Evolutionary conservation across 2,888 invertebrate genomes (phyloP).

Genomic region (Ametastegia equiseti): DNA sequence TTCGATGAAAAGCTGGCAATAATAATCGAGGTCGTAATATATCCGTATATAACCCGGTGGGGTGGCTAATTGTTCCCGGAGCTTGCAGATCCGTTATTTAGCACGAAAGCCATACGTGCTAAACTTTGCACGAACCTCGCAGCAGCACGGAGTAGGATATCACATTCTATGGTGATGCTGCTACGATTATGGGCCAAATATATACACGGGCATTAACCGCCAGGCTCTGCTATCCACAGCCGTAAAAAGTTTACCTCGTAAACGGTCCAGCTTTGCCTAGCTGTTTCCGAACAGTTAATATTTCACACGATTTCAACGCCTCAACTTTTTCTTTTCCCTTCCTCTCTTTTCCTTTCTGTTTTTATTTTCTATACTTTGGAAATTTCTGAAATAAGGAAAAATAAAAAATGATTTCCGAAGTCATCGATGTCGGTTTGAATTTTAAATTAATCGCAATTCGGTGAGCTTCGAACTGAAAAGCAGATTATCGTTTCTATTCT

Average conservation of each 20-base stretch:
- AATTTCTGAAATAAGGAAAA: too few species aligned
- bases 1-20: neutral
- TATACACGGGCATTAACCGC: neutral
- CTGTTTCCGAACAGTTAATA: neutral
- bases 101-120: neutral
- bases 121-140: conserved; percentile 5
- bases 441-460: too few species aligned
- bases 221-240: neutral
- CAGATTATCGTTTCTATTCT: too few species aligned
- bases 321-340: neutral
- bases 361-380: too few species aligned
- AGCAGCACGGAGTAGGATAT: neutral
- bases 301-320: neutral
- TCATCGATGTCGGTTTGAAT: too few species aligned
- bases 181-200: neutral
- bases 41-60: neutral
- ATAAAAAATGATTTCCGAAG: too few species aligned
- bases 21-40: neutral
- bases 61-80: neutral
- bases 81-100: neutral
- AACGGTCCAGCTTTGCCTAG: neutral
- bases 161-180: neutral
- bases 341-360: neutral
- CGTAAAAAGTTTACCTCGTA: conserved; percentile 17
- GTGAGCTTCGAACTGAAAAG: too few species aligned